Percentiles rank a stretch among this genome's conserved stretches.
Evolutionary conservation across 2,888 invertebrate genomes (phyloP).

Genomic region (Alloplasta piceator): DNA sequence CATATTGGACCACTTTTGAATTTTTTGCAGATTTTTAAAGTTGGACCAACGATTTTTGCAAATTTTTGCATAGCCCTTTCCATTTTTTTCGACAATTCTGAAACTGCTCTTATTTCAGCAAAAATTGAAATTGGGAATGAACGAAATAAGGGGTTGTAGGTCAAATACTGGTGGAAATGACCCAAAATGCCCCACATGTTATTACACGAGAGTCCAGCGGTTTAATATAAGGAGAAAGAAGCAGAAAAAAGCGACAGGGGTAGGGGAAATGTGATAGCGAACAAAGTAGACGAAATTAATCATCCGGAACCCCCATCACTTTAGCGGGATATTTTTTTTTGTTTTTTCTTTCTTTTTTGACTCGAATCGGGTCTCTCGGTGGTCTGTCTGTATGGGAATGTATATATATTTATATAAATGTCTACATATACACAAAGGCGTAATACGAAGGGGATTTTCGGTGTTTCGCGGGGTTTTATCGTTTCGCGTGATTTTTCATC

Average conservation of each 20-base stretch:
- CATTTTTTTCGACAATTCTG: too few relatives aligned
- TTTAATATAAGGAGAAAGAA: too few relatives aligned
- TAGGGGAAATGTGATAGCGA: conserved; percentile 20
- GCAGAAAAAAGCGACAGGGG: too few relatives aligned
- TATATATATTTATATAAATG: not conserved
- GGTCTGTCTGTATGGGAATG: not conserved
- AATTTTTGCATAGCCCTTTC: too few relatives aligned
- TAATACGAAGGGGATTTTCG: conserved; percentile 32
- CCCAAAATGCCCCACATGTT: not conserved
- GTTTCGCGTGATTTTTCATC: conserved; percentile 60
- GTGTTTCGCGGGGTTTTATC: conserved; percentile 49
- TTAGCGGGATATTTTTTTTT: conserved; percentile 51
- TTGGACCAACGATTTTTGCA: too few relatives aligned
- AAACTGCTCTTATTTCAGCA: too few relatives aligned
- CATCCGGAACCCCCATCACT: conserved; percentile 60
- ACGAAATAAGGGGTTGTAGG: too few relatives aligned
- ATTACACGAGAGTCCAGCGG: not conserved
- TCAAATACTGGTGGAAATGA: too few relatives aligned
- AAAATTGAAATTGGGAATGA: too few relatives aligned
- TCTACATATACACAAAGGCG: not conserved
- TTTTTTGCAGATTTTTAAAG: too few relatives aligned
- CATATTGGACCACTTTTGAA: too few relatives aligned
- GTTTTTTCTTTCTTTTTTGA: conserved; percentile 29
- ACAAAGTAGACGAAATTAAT: conserved; percentile 64
- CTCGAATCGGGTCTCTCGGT: conserved; percentile 35